These are phyloP conservation scores for Aplysina aerophoba DNA, from an alignment of 37 sponge, comb jelly and placozoan species.

Conservation along the genomic window DNA sequence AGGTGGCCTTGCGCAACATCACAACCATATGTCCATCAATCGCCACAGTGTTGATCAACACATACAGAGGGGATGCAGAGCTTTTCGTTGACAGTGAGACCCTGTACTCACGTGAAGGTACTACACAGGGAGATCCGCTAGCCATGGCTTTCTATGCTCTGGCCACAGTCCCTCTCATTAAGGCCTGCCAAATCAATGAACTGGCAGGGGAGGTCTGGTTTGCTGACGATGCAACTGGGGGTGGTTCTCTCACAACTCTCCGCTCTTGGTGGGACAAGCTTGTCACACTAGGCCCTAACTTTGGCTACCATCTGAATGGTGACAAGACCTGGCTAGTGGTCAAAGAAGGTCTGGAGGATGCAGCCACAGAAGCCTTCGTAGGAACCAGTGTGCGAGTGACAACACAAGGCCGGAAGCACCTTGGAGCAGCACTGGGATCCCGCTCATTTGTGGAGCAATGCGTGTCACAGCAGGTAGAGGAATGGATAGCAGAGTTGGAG, in stretches of 20 bases:
- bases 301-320: constrained; percentile 5
- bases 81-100: background rate
- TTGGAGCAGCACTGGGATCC: background rate
- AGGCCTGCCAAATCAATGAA: background rate
- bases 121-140: constrained; percentile 28
- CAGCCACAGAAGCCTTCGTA: background rate
- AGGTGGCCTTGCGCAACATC: constrained; percentile 60
- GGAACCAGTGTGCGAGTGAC: background rate
- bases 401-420: background rate
- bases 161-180: constrained; percentile 26
- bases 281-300: background rate
- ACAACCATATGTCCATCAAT: background rate
- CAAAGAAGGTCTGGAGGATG: background rate
- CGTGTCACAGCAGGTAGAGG: background rate
- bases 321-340: constrained; percentile 12
- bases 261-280: background rate
- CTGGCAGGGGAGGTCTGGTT: background rate
- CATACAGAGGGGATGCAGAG: background rate
- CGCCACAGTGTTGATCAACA: constrained; percentile 6
- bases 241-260: background rate
- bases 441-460: background rate
- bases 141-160: constrained; percentile 33
- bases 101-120: constrained; percentile 30
- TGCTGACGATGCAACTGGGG: constrained; percentile 27
- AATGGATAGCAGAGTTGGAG: background rate